Conservation (phyloP, 2,113 vertebrate genomes). For the Meleagris gallopavo region DNA sequence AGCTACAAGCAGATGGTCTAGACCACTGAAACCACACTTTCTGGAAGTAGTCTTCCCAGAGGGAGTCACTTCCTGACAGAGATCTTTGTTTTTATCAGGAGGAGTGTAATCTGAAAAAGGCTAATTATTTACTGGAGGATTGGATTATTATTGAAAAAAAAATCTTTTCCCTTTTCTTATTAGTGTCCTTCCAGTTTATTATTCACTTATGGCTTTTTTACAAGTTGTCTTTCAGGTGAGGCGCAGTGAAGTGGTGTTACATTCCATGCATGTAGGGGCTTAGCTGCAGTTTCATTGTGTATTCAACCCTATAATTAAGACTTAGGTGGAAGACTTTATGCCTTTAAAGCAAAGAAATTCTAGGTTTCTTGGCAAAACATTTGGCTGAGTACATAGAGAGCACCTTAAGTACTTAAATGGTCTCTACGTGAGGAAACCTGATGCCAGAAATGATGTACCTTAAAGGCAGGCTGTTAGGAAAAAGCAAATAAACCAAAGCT, state of each 20-base stretch:
- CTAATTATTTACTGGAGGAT: slow-evolving; percentile 49
- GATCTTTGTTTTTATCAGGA: slow-evolving; percentile 25
- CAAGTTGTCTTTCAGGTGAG: slow-evolving; percentile 71
- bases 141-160: not conserved
- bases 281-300: slow-evolving; percentile 76
- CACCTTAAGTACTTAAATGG: slow-evolving; percentile 71
- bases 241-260: slow-evolving; percentile 68
- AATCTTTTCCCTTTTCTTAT: slow-evolving; percentile 47
- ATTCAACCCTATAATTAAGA: slow-evolving; percentile 80
- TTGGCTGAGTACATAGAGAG: slow-evolving; percentile 66
- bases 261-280: slow-evolving; percentile 80
- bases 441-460: slow-evolving; percentile 70
- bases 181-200: slow-evolving; percentile 59
- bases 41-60: slow-evolving; percentile 27
- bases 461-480: slow-evolving; percentile 62
- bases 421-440: slow-evolving; percentile 63
- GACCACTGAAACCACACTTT: slow-evolving; percentile 44
- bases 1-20: slow-evolving; percentile 12
- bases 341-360: slow-evolving; percentile 77
- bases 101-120: not conserved
- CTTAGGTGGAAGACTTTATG: slow-evolving; percentile 72
- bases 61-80: slow-evolving; percentile 46
- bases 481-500: slow-evolving; percentile 44
- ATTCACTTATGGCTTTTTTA: slow-evolving; percentile 67
- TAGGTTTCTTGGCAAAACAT: slow-evolving; percentile 72